A percentile compares a stretch with the other conserved stretches of the same genome.
Conservation (phyloP, 2,797 vertebrate species). For the Liasis olivaceus region DNA sequence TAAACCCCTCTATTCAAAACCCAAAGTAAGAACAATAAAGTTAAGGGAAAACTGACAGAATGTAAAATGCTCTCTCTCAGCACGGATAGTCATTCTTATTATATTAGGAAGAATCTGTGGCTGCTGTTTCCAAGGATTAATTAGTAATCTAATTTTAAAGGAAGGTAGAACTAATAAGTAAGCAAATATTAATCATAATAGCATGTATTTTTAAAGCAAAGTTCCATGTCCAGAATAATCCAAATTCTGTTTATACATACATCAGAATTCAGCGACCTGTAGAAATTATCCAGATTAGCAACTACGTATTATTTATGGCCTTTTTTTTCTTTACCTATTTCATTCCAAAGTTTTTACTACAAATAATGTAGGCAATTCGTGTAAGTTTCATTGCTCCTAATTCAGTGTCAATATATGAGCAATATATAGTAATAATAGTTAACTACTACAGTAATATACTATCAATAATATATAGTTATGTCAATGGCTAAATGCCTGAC, state of each 20-base stretch:
- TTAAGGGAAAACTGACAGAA: background rate
- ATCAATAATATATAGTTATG: background rate
- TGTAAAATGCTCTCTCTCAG: background rate
- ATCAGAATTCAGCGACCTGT: background rate
- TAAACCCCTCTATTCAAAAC: too few relatives aligned
- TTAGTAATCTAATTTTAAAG: background rate
- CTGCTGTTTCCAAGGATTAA: background rate
- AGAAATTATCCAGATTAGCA: background rate
- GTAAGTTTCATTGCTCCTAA: background rate
- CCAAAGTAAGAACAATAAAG: background rate
- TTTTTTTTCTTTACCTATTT: background rate
- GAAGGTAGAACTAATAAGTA: background rate
- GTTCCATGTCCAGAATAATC: background rate
- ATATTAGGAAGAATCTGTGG: background rate
- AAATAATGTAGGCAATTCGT: background rate
- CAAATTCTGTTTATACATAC: background rate
- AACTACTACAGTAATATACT: background rate
- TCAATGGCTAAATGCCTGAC: background rate
- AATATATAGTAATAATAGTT: background rate
- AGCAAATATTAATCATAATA: background rate
- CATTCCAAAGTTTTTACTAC: background rate
- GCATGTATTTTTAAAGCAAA: background rate
- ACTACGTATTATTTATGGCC: background rate
- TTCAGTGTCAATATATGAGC: background rate
- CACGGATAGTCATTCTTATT: background rate